These are phyloP conservation scores for Dioctria rufipes DNA, from an alignment of 2,888 invertebrate genomes.

Conservation along the genomic window DNA sequence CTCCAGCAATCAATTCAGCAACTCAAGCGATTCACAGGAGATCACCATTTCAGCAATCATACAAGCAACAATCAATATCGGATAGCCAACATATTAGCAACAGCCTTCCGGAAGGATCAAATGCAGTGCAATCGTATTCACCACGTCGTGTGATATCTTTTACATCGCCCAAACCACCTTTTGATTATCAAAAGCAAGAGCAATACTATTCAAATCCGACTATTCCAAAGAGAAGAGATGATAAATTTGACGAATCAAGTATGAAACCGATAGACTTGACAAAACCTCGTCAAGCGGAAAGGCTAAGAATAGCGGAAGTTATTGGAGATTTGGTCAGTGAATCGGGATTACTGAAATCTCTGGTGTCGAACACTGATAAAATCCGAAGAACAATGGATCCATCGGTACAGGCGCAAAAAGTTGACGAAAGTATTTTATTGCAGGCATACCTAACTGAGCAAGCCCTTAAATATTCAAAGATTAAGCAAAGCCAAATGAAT, in stretches of 20 bases:
- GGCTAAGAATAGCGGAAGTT: constrained; percentile 65
- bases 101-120: constrained; percentile 2
- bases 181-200: constrained; percentile 70
- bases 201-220: constrained; percentile 71
- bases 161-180: constrained; percentile 70
- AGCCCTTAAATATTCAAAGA: constrained; percentile 79
- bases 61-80: constrained; percentile 59
- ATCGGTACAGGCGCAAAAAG: constrained; percentile 61
- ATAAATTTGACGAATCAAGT: constrained; percentile 66
- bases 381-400: constrained; percentile 62
- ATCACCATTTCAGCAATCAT: constrained; percentile 59
- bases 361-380: constrained; percentile 70
- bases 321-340: constrained; percentile 68
- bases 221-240: constrained; percentile 64
- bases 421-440: constrained; percentile 77
- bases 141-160: constrained; percentile 66
- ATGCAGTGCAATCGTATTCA: constrained; percentile 8
- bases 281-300: constrained; percentile 65
- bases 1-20: constrained; percentile 70
- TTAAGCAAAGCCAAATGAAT: constrained; percentile 78
- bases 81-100: neutral
- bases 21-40: constrained; percentile 63
- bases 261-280: constrained; percentile 69
- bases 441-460: constrained; percentile 83
- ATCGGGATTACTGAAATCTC: constrained; percentile 67